These are phyloP conservation scores for Urocitellus parryii DNA, from an alignment of 2,113 vertebrate species.

Conservation along the genomic window DNA sequence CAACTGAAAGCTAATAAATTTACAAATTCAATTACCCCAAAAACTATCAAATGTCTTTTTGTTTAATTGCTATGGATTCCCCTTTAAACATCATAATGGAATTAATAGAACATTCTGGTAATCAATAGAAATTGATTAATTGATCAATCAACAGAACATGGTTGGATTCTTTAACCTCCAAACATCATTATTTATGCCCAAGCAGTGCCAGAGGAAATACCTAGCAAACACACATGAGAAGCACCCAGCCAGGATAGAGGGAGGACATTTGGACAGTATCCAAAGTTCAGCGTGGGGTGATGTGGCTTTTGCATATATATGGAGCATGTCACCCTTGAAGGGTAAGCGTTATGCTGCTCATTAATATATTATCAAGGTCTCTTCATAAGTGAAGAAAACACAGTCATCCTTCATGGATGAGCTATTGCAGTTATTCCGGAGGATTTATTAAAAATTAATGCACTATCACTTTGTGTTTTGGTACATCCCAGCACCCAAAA, in stretches of 20 bases:
- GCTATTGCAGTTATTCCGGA: constrained; percentile 74
- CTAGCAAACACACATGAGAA: not conserved
- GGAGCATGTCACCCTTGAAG: constrained; percentile 81
- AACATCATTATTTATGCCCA: constrained; percentile 74
- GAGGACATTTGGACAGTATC: constrained; percentile 67
- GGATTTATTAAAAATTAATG: constrained; percentile 75
- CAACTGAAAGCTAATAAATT: constrained; percentile 82
- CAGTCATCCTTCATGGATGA: constrained; percentile 81
- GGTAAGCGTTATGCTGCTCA: constrained; percentile 75
- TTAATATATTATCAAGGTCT: constrained; percentile 82
- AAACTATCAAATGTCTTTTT: constrained; percentile 82
- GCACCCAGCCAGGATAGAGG: not conserved
- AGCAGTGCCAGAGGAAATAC: not conserved
- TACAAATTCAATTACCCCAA: constrained; percentile 82
- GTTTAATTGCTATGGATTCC: constrained; percentile 84
- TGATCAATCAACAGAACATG: constrained; percentile 75
- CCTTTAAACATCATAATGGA: constrained; percentile 81
- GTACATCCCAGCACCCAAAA: constrained; percentile 1
- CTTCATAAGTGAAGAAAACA: constrained; percentile 70
- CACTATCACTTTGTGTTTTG: not conserved
- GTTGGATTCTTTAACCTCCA: constrained; percentile 75
- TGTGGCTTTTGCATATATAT: constrained; percentile 79
- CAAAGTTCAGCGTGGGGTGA: constrained; percentile 77
- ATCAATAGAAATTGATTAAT: constrained; percentile 84
- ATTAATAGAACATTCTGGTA: constrained; percentile 81